Conservation (phyloP, 1,140 invertebrate genomes). For the Brachionus asplanchnoidis region DNA sequence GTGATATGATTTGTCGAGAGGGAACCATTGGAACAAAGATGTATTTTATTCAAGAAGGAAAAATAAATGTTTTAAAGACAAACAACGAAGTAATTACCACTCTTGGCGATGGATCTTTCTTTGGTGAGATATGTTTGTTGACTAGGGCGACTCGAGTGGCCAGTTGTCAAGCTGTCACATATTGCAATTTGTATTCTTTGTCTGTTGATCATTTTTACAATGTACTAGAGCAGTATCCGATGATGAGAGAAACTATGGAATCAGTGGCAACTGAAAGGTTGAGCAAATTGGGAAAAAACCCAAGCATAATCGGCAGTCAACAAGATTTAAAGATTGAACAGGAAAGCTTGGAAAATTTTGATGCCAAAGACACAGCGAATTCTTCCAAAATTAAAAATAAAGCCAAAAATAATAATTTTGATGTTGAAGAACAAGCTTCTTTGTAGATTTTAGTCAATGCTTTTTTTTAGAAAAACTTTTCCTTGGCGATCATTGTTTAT, state of each 20-base stretch:
- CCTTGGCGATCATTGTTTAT: no score
- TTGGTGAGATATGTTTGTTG: slow-evolving; percentile 88
- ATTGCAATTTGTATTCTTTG: slow-evolving; percentile 95
- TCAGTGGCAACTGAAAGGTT: slow-evolving; percentile 93
- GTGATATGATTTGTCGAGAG: slow-evolving; percentile 62
- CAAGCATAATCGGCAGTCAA: slow-evolving; percentile 61
- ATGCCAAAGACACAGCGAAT: not conserved
- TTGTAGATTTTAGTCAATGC: not conserved
- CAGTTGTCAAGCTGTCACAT: slow-evolving; percentile 91
- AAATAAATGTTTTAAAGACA: slow-evolving; percentile 84
- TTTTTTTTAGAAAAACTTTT: no score
- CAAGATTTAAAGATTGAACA: slow-evolving; percentile 20
- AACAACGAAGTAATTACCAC: slow-evolving; percentile 95
- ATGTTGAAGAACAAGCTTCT: not conserved
- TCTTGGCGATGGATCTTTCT: slow-evolving; percentile 92
- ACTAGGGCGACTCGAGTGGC: slow-evolving; percentile 89
- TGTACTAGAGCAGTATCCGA: slow-evolving; percentile 91
- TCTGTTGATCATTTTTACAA: slow-evolving; percentile 95
- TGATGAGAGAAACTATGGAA: slow-evolving; percentile 97
- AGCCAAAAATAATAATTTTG: not conserved
- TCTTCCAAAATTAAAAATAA: not conserved
- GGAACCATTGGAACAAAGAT: slow-evolving; percentile 94
- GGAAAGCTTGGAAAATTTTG: slow-evolving; percentile 4
- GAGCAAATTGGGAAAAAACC: slow-evolving; percentile 97
- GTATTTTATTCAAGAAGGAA: slow-evolving; percentile 97